Percentiles rank a stretch among this genome's conserved stretches.
These are phyloP conservation scores for Cantharis flavilabris DNA, from an alignment of 2,888 invertebrate species.

Conservation along the genomic window DNA sequence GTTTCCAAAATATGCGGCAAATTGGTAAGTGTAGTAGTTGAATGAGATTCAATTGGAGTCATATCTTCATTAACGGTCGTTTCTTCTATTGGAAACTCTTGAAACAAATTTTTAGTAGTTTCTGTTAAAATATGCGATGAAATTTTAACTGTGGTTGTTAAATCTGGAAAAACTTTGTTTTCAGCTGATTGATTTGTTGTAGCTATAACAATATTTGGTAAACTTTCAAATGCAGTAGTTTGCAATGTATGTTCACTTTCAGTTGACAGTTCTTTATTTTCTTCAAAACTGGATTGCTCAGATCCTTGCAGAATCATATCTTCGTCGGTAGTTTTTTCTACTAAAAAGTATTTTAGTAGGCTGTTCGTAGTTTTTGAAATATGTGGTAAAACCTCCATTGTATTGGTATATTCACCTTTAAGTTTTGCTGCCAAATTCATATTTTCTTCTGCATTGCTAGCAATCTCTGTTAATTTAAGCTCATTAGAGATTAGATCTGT, in stretches of 20 bases:
- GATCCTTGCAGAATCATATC: not conserved
- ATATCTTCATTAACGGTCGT: not conserved
- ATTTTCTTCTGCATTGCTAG: no score
- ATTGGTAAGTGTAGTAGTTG: not conserved
- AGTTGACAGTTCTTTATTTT: not conserved
- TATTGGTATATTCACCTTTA: no score
- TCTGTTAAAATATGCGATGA: not conserved
- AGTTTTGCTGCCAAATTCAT: no score
- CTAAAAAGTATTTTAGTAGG: no score
- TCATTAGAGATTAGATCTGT: no score
- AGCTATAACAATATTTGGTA: no score
- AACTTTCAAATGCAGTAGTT: no score
- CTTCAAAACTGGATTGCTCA: not conserved
- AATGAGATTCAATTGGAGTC: not conserved
- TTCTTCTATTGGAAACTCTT: not conserved
- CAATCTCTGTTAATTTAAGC: no score
- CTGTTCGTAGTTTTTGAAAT: no score
- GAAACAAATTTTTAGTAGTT: not conserved
- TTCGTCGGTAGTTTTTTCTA: not conserved
- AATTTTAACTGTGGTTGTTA: not conserved
- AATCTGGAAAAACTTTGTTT: not conserved
- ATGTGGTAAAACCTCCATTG: no score
- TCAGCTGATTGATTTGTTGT: no score
- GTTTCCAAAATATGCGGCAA: not conserved
- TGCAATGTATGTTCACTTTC: not conserved